Conservation (phyloP, 2,113 vertebrate species). For the Lepus americanus region DNA sequence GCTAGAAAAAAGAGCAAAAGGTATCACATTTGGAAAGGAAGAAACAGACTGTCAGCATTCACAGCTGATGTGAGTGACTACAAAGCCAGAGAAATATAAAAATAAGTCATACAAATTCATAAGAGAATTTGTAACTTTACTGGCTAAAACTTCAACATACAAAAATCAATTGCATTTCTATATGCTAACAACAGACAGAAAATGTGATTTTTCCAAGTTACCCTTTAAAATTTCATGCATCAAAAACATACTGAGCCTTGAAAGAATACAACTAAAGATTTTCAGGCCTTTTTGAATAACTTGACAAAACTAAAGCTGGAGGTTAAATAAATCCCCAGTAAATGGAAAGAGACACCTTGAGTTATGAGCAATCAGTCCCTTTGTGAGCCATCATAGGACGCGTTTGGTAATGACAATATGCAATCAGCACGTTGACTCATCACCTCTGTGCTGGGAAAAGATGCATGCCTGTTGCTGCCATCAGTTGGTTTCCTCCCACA, state of each 20-base stretch:
- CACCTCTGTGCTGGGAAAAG: neutral
- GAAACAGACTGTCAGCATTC: neutral
- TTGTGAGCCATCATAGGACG: neutral
- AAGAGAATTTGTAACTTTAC: neutral
- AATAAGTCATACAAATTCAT: neutral
- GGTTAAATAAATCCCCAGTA: neutral
- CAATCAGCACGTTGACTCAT: slow-evolving; percentile 50
- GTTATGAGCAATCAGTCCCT: slow-evolving; percentile 48
- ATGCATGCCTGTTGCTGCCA: neutral
- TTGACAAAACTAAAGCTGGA: neutral
- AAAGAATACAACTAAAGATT: neutral
- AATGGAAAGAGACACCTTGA: neutral
- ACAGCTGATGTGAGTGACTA: neutral
- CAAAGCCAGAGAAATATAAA: neutral
- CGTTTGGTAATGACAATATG: neutral
- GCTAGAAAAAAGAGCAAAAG: neutral
- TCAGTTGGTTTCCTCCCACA: neutral
- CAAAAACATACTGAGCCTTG: neutral
- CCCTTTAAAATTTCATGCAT: neutral
- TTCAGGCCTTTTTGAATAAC: neutral
- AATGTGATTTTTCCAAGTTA: slow-evolving; percentile 1
- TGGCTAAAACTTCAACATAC: neutral
- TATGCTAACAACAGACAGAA: neutral
- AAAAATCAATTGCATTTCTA: neutral
- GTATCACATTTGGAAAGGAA: neutral